Conservation (phyloP, 2,797 vertebrate genomes). For the Mus caroli region DNA sequence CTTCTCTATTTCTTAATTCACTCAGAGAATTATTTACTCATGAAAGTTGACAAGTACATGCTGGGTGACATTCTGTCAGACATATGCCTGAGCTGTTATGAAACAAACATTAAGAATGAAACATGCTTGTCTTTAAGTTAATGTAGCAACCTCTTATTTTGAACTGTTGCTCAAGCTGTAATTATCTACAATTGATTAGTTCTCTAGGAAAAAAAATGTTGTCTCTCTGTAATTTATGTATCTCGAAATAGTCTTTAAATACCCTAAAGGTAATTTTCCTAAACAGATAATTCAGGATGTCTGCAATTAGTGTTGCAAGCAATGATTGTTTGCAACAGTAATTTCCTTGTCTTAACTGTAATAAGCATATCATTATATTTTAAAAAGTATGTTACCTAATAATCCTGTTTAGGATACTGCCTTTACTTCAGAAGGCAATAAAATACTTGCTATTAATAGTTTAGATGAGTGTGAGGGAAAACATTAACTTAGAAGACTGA, state of each 20-base stretch:
- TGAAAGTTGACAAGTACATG: slow-evolving; percentile 19
- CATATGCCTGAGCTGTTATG: slow-evolving; percentile 51
- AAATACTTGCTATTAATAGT: slow-evolving; percentile 28
- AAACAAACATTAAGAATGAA: slow-evolving; percentile 64
- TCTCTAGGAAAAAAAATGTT: slow-evolving; percentile 28
- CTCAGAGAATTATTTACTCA: slow-evolving; percentile 26
- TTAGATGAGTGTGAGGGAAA: background rate
- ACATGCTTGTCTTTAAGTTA: background rate
- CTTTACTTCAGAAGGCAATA: slow-evolving; percentile 42
- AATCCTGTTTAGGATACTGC: slow-evolving; percentile 67
- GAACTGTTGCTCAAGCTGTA: slow-evolving; percentile 57
- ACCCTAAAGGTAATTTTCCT: slow-evolving; percentile 62
- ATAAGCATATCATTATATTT: slow-evolving; percentile 72
- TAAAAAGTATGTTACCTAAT: slow-evolving; percentile 45
- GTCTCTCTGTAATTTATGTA: slow-evolving; percentile 66
- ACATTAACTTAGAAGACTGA: background rate
- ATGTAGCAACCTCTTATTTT: slow-evolving; percentile 43
- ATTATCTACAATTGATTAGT: slow-evolving; percentile 64
- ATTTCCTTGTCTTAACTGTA: slow-evolving; percentile 80
- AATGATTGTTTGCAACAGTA: slow-evolving; percentile 62
- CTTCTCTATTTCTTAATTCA: slow-evolving; percentile 36
- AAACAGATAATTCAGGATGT: slow-evolving; percentile 76
- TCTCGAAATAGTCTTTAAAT: slow-evolving; percentile 64
- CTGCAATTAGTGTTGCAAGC: slow-evolving; percentile 61
- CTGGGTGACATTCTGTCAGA: slow-evolving; percentile 25